Percentiles rank a stretch among this genome's conserved stretches.
Evolutionary conservation across 2,797 vertebrate genomes (phyloP).

Genomic region (Mormyrops attenuatus): DNA sequence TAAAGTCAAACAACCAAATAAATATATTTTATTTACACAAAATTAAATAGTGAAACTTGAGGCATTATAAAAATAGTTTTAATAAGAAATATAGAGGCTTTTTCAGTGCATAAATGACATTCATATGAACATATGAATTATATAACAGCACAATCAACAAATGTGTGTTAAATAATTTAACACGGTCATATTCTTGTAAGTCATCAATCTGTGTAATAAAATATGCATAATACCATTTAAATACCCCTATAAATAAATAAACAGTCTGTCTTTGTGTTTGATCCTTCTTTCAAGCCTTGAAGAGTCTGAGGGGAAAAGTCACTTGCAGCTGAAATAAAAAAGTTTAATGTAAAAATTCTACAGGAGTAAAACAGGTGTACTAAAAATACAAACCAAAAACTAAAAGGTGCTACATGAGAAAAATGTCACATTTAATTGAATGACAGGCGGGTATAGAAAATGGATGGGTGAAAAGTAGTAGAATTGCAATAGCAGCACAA

Average conservation of each 20-base stretch:
- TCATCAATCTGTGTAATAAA: constrained; percentile 35
- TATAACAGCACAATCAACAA: constrained; percentile 34
- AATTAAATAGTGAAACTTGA: constrained; percentile 1
- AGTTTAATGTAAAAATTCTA: not conserved
- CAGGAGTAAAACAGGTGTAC: not conserved
- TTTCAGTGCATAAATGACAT: constrained; percentile 54
- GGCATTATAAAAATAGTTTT: constrained; percentile 52
- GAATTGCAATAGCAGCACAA: no score
- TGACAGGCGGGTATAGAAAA: not conserved
- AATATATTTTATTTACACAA: constrained; percentile 10
- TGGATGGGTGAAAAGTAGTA: not conserved
- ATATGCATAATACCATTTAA: constrained; percentile 50
- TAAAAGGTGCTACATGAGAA: not conserved
- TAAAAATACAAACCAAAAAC: not conserved
- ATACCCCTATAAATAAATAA: constrained; percentile 72
- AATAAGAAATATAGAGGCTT: constrained; percentile 48
- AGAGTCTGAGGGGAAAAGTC: constrained; percentile 50
- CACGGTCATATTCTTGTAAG: constrained; percentile 46
- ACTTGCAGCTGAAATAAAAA: constrained; percentile 55
- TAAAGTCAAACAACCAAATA: not conserved
- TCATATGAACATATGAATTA: constrained; percentile 44
- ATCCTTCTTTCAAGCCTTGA: constrained; percentile 31
- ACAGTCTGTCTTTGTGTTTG: constrained; percentile 45
- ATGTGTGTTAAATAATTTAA: constrained; percentile 43
- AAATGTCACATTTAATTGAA: not conserved